phyloP scores from a whole-genome alignment of 2,888 invertebrate species.

The Sussaba pulchella region DNA sequence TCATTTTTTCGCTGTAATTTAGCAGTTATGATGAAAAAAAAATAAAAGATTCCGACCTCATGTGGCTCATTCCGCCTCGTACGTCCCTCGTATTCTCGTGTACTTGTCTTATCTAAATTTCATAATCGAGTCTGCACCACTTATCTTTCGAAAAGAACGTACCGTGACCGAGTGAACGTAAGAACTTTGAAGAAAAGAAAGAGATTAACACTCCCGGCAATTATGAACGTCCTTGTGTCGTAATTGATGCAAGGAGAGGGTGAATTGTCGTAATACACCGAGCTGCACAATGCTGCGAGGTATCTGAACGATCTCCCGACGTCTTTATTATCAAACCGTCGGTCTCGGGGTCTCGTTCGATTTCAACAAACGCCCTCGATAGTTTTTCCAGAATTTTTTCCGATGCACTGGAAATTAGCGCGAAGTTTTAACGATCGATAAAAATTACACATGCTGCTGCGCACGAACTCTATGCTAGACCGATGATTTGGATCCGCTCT shows the following conservation, averaged over 20 bases:
- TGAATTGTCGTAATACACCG: constrained; percentile 35
- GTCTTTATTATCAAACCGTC: neutral
- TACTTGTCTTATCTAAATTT: neutral
- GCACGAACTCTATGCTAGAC: neutral
- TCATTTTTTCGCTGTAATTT: neutral
- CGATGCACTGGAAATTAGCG: constrained; percentile 67
- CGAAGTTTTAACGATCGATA: constrained; percentile 65
- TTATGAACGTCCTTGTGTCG: constrained; percentile 56
- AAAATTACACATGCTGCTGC: neutral
- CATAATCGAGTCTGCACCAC: neutral
- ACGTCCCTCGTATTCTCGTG: neutral
- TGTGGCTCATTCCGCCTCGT: neutral
- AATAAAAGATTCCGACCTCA: neutral
- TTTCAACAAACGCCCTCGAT: neutral
- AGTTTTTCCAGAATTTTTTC: constrained; percentile 3
- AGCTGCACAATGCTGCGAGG: constrained; percentile 26
- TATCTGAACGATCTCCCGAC: constrained; percentile 29
- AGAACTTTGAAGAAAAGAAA: constrained; percentile 10
- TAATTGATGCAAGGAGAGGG: constrained; percentile 35
- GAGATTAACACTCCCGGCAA: constrained; percentile 54
- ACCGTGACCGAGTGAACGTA: constrained; percentile 31
- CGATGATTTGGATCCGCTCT: too few relatives aligned
- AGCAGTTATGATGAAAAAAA: neutral
- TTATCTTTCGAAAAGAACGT: constrained; percentile 27
- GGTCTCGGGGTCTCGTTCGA: neutral